A percentile compares a stretch with the other conserved stretches of the same genome.
Conservation (phyloP, 2,797 vertebrate species). For the Alectoris magna region DNA sequence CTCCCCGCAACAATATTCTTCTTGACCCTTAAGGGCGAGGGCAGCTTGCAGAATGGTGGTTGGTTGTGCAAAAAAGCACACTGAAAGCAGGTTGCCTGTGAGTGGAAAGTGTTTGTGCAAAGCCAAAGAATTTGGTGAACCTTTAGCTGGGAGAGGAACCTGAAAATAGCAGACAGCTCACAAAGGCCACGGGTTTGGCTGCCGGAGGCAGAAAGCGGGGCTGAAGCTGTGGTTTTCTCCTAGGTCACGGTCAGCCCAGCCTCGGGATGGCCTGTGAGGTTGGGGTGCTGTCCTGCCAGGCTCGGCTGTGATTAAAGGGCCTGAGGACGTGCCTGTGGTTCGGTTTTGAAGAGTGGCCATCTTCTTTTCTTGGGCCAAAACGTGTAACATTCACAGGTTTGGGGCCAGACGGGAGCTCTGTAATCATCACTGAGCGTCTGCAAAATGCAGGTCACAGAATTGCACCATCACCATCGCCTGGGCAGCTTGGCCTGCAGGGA, state of each 20-base stretch:
- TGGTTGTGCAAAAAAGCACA: background rate
- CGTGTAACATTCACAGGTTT: background rate
- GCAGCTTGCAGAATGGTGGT: background rate
- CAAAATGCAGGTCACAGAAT: background rate
- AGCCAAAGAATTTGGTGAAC: background rate
- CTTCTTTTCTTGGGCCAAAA: background rate
- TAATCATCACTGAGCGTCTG: slow-evolving; percentile 1
- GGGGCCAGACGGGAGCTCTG: background rate
- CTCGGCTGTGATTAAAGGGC: background rate
- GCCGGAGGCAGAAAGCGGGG: background rate
- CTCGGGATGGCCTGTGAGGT: background rate
- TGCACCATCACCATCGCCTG: background rate
- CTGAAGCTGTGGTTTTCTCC: slow-evolving; percentile 25
- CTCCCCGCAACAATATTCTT: background rate
- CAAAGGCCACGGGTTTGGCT: background rate
- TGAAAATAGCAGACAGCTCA: background rate
- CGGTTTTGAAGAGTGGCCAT: background rate
- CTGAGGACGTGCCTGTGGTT: slow-evolving; percentile 42
- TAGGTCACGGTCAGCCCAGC: background rate
- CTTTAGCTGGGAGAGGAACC: background rate
- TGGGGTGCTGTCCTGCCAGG: background rate
- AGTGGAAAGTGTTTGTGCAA: background rate
- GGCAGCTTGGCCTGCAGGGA: background rate
- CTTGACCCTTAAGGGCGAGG: background rate
- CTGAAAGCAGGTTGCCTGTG: background rate